These are phyloP conservation scores for Alviniconcha strummeri DNA, from an alignment of 2,888 invertebrate genomes.

Conservation along the genomic window DNA sequence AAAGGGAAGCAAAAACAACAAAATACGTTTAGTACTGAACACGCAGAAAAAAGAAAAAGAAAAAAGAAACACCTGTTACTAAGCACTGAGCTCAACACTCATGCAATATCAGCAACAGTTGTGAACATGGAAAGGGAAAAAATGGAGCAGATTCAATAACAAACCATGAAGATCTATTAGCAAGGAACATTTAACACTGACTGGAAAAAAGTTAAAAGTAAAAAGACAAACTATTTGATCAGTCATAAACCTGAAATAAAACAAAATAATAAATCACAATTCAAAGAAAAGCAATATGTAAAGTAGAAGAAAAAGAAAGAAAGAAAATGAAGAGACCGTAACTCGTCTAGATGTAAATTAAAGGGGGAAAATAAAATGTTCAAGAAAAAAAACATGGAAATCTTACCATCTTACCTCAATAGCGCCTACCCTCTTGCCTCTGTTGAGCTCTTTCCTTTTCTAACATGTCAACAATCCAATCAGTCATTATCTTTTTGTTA, in stretches of 20 bases:
- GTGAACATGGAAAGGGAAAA: neutral
- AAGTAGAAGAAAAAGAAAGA: neutral
- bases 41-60: no score
- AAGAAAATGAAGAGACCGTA: neutral
- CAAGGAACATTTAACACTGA: no score
- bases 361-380: no score
- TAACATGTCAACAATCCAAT: slow-evolving; percentile 27
- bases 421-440: slow-evolving; percentile 17
- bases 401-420: slow-evolving; percentile 25
- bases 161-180: neutral
- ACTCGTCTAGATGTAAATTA: no score
- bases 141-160: neutral
- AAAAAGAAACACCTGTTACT: no score
- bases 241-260: neutral
- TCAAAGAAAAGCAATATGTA: neutral
- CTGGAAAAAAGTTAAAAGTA: neutral
- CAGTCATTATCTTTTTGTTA: slow-evolving; percentile 6
- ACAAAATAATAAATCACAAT: neutral
- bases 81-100: no score
- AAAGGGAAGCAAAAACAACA: no score
- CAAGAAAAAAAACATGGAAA: slow-evolving; percentile 22
- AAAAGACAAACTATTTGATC: neutral
- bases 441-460: slow-evolving; percentile 20
- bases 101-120: no score
- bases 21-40: no score